Conservation (phyloP, 2,113 vertebrate genomes). For the Eublepharis macularius region DNA sequence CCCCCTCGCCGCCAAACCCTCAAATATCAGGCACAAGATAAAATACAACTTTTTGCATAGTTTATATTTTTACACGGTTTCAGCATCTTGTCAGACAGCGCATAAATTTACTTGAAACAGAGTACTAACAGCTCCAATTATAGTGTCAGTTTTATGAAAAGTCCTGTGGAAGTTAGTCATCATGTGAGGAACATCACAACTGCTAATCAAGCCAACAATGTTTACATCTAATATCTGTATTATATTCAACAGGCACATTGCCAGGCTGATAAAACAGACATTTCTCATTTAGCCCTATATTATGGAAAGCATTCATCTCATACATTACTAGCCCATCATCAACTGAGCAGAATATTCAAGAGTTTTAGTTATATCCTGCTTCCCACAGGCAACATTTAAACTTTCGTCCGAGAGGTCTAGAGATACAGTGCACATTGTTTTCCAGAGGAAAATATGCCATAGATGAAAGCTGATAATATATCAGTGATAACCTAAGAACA, state of each 20-base stretch:
- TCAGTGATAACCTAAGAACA: too few species aligned
- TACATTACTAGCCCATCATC: not conserved
- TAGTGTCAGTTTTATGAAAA: too few species aligned
- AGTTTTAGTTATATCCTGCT: not conserved
- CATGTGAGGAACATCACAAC: not conserved
- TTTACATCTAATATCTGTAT: not conserved
- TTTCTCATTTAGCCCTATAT: not conserved
- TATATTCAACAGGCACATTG: not conserved
- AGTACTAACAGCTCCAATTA: too few species aligned
- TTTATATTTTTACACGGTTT: too few species aligned
- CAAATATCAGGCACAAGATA: not conserved
- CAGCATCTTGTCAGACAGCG: too few species aligned
- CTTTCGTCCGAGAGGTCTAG: not conserved
- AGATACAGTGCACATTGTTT: not conserved
- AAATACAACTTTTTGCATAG: too few species aligned
- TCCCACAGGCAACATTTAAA: not conserved
- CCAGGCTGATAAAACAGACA: not conserved
- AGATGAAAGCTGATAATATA: too few species aligned
- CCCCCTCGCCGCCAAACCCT: not conserved
- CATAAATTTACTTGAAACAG: too few species aligned
- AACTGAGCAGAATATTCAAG: not conserved
- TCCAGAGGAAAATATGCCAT: not conserved
- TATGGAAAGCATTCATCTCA: not conserved
- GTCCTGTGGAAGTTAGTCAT: not conserved
- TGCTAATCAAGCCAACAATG: not conserved